Evolutionary conservation across 2,113 vertebrate species (phyloP).

Genomic region (Tupaia chinensis): DNA sequence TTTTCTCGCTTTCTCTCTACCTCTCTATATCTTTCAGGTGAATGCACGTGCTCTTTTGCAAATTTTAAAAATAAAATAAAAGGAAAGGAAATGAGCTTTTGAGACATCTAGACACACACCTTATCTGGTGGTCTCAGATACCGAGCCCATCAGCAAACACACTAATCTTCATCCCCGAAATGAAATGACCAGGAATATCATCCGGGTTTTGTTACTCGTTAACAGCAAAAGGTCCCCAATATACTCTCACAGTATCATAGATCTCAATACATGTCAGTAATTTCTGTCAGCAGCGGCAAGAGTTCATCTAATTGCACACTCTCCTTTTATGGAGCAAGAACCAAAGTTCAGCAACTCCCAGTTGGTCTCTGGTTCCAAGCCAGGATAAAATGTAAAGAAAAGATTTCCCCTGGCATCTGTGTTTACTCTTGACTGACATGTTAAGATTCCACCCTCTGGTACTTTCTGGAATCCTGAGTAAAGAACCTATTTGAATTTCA

Average conservation of each 20-base stretch:
- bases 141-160: background rate
- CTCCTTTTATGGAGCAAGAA: background rate
- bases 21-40: too few relatives aligned
- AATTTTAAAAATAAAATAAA: too few relatives aligned
- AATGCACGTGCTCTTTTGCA: too few relatives aligned
- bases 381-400: background rate
- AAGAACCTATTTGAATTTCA: background rate
- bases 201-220: background rate
- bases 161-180: background rate
- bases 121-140: background rate
- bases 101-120: background rate
- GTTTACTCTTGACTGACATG: background rate
- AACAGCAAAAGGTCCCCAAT: background rate
- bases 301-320: background rate
- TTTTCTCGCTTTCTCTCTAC: too few relatives aligned
- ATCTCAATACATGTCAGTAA: background rate
- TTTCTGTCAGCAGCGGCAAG: background rate
- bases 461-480: background rate
- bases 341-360: slow-evolving; percentile 56
- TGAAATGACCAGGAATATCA: background rate
- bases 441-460: background rate
- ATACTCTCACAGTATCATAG: background rate
- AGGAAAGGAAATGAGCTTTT: background rate
- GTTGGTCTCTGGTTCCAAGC: background rate
- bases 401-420: background rate